phyloP scores from a whole-genome alignment of 2,113 vertebrate genomes.

The Chloropsis cyanopogon region DNA sequence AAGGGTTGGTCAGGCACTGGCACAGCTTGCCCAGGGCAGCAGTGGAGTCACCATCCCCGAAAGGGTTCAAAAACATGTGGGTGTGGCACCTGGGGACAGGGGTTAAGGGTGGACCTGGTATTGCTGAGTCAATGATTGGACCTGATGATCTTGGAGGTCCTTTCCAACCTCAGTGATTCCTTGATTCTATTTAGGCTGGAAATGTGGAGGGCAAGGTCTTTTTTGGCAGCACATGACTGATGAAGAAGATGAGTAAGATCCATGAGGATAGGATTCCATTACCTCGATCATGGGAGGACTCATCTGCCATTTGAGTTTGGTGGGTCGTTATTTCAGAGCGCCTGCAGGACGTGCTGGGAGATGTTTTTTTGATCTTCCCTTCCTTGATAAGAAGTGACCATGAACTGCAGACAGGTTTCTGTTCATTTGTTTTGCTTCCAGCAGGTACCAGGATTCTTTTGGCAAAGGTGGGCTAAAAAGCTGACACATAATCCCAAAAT shows the following conservation, averaged over 20 bases:
- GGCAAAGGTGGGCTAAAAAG: neutral
- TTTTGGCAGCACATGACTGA: neutral
- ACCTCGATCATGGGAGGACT: neutral
- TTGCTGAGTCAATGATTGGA: neutral
- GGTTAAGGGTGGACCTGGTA: no score
- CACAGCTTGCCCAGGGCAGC: neutral
- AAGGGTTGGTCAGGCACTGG: neutral
- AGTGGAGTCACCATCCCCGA: neutral
- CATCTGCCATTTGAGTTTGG: neutral
- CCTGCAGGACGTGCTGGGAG: neutral
- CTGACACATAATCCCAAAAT: neutral
- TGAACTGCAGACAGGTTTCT: neutral
- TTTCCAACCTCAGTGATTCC: neutral
- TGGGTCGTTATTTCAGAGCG: neutral
- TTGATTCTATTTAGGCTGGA: neutral
- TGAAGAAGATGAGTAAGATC: neutral
- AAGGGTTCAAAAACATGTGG: rapidly evolving
- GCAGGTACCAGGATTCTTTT: neutral
- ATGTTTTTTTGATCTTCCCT: neutral
- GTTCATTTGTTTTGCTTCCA: neutral
- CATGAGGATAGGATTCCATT: neutral
- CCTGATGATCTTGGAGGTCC: neutral
- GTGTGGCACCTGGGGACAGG: neutral
- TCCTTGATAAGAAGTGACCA: neutral
- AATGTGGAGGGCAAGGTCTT: neutral